These are phyloP conservation scores for Microctenopoma stevenorrisi DNA, from an alignment of 2,797 vertebrate species.

Conservation along the genomic window DNA sequence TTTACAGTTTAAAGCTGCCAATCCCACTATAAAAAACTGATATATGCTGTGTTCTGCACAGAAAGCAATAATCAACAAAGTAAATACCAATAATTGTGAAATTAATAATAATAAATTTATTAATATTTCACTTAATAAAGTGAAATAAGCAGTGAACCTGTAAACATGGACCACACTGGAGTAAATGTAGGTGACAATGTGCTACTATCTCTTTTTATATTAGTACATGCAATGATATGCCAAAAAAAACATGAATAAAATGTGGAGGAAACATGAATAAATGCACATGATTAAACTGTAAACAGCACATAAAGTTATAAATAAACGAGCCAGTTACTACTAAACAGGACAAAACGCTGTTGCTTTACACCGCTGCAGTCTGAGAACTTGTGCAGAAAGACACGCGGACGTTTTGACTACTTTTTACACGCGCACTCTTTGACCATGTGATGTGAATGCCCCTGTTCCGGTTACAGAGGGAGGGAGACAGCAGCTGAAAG, in stretches of 20 bases:
- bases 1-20: neutral
- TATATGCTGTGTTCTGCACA: neutral
- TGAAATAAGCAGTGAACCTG: no score
- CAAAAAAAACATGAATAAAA: no score
- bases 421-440: conserved; percentile 15
- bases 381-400: neutral
- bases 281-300: no score
- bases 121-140: no score
- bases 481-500: conserved; percentile 61
- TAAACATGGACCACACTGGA: no score
- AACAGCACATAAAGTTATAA: neutral
- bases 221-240: no score
- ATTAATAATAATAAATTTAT: neutral
- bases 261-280: no score
- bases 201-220: no score
- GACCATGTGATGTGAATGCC: conserved; percentile 75
- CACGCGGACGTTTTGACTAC: no score
- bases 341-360: neutral
- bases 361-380: no score
- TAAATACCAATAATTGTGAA: neutral
- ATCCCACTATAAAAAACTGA: neutral
- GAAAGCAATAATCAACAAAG: neutral
- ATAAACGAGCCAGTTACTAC: neutral
- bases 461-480: conserved; percentile 75
- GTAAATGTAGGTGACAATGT: no score